Percentiles rank a stretch among this genome's conserved stretches.
Evolutionary conservation across 2,113 vertebrate genomes (phyloP).

Genomic region (Echinops telfairi): DNA sequence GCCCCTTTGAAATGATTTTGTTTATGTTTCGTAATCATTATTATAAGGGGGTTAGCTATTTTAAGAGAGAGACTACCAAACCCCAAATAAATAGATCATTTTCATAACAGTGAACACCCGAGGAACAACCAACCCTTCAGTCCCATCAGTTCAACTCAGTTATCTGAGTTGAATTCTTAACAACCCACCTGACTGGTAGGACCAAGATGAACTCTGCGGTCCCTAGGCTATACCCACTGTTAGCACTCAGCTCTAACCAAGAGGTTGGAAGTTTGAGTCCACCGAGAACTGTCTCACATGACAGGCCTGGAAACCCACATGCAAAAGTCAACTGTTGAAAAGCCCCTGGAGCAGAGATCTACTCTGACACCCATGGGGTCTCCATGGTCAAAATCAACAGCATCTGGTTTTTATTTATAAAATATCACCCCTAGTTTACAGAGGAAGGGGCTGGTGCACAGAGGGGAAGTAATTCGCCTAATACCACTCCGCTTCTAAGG

Average conservation of each 20-base stretch:
- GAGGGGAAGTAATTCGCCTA: not conserved
- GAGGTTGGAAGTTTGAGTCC: not conserved
- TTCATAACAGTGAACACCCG: conserved; percentile 10
- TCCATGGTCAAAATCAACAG: not conserved
- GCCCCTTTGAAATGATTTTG: conserved; percentile 13
- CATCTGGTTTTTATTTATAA: not conserved
- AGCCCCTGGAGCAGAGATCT: not conserved
- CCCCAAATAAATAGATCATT: too few relatives aligned
- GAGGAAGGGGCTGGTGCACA: not conserved
- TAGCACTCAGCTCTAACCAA: not conserved
- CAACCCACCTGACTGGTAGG: not conserved
- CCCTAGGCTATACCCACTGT: not conserved
- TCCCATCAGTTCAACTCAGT: not conserved
- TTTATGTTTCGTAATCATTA: too few relatives aligned
- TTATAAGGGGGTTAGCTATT: too few relatives aligned
- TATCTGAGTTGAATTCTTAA: not conserved
- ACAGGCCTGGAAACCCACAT: not conserved
- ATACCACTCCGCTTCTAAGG: too few relatives aligned
- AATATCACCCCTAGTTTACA: not conserved
- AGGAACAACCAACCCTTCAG: not conserved
- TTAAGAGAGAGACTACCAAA: too few relatives aligned
- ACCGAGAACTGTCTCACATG: not conserved
- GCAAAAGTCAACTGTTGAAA: not conserved
- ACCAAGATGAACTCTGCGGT: not conserved
- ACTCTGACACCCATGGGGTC: not conserved